Evolutionary conservation across 2,113 vertebrate genomes (phyloP), one percentile per base, ranked within the genome.

Genomic region (Emydura subglobosa): DNA sequence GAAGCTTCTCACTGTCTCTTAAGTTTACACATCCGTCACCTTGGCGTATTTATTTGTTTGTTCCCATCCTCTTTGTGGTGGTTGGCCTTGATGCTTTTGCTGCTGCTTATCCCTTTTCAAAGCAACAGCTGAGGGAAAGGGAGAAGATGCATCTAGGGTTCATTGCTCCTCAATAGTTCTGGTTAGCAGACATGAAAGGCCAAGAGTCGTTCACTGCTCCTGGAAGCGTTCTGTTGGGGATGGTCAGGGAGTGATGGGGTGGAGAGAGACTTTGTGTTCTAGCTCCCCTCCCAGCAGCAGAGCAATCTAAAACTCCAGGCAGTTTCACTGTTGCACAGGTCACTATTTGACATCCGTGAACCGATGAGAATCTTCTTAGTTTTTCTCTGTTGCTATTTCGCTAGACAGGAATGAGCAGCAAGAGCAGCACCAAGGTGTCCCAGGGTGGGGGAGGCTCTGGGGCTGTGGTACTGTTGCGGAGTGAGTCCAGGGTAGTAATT

Each of bases 391-490:
- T 42, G 29, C 44, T 83, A 7, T 3, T 88, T 31, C 21, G 87
- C 27, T 25, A 21, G 50, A 4, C 17, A 50, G 13, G 27, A 49
- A 31, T 61, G 24, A 61, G 59, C 59, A 61, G 59, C 59, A 61
- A 61, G 31, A 34, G 59, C 31, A 61, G 29, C 59, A 59, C n/a
- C 0, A 1, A 53, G 25, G 13, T 65, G 1, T 74, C 55, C 7
- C 42, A 65, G 19, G 27, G 16, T 78, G 59, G 54, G 13, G 2
- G 65, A 16, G 10, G 11, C 27, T 88, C 10, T 25, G 51, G 17
- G 54, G 61, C 11, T 27, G 80, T 83, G 80, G 21, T 11, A 2
- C 0, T 0, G 7, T 68, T 74, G 76, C 12, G 4, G 47, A 88
- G 88, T 65, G 82, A 1, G 34, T 25, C 25, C 25, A 51, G 2